Base-by-base conservation (phyloP, 1,140 invertebrate genomes). In the Palaemon carinicauda region DNA sequence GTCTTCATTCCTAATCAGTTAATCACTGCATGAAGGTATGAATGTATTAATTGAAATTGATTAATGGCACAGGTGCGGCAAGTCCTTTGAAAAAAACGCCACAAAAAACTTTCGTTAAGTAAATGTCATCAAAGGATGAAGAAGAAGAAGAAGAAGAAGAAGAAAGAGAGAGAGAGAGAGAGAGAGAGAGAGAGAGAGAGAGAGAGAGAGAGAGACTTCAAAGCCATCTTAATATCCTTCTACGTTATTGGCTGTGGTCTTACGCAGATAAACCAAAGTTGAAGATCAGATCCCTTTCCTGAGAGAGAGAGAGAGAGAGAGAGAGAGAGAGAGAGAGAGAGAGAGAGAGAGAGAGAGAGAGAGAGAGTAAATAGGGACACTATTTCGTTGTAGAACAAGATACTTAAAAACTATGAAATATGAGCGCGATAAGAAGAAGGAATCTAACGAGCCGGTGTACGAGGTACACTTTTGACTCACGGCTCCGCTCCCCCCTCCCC, bases 331-430 rank as follows among this genome's bases (percentile, higher is more conserved):
- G 41, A 41, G 41, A 41, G 41, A 41, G 41, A 41, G 41, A 41
- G 41, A 75, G 33, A 56, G 54, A 80, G 78, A 41, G 33, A 41
- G 33, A 41, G 41, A 41, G 41, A 41, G 41, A 4, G 41, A 41
- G 41, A 41, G 41, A 41, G 41, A 41, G 41, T n/a, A 41, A 12
- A 75, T n/a, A 56, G 54, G 56, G 78, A 54, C 52, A 31, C 79
- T 33, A 80, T 80, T 80, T 80, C 79, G 27, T 60, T 80, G 79
- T 50, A 65, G 79, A 80, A 80, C 54, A 80, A 80, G 79, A 60
- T 80, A 80, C 79, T 80, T 80, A 80, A 33, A 80, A 54, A 41
- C 56, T 21, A 50, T 80, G 79, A 80, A 80, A 80, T 80, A 80
- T 80, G 79, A 80, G 79, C 65, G 54, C 52, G 79, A 80, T 80